Evolutionary conservation across 1,140 invertebrate genomes (phyloP).

Genomic region (Lasioglossum baleicum): DNA sequence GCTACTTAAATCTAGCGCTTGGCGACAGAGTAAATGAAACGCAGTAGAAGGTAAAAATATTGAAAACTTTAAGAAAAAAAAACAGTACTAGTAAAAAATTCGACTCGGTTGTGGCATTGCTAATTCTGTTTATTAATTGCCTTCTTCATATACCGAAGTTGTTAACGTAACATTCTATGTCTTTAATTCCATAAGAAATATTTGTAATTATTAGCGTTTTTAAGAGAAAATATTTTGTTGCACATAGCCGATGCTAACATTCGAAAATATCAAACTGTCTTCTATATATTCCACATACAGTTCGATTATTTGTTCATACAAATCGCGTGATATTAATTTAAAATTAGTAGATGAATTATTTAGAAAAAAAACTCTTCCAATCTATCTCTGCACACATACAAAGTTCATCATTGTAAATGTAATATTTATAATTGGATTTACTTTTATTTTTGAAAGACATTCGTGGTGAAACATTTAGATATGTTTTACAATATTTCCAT

Average conservation of each 20-base stretch:
- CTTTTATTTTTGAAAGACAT: neutral
- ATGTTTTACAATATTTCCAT: slow-evolving; percentile 26
- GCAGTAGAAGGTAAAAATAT: slow-evolving; percentile 55
- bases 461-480: slow-evolving; percentile 19
- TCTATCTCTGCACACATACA: too few species aligned
- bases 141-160: slow-evolving; percentile 13
- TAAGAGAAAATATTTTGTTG: slow-evolving; percentile 15
- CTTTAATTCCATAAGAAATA: neutral
- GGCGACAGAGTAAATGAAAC: slow-evolving; percentile 49
- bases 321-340: neutral
- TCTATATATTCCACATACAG: slow-evolving; percentile 19
- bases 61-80: slow-evolving; percentile 27
- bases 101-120: slow-evolving; percentile 10
- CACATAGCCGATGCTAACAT: neutral
- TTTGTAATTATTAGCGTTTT: slow-evolving; percentile 21
- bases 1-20: slow-evolving; percentile 62
- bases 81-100: slow-evolving; percentile 18
- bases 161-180: too few species aligned
- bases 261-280: slow-evolving; percentile 13
- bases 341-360: neutral
- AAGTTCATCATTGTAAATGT: neutral
- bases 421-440: neutral
- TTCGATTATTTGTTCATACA: neutral
- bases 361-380: slow-evolving; percentile 11
- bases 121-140: slow-evolving; percentile 4